Percentiles rank a stretch among this genome's conserved stretches.
These are phyloP conservation scores for Microplitis demolitor DNA, from an alignment of 1,140 invertebrate genomes.

Conservation along the genomic window DNA sequence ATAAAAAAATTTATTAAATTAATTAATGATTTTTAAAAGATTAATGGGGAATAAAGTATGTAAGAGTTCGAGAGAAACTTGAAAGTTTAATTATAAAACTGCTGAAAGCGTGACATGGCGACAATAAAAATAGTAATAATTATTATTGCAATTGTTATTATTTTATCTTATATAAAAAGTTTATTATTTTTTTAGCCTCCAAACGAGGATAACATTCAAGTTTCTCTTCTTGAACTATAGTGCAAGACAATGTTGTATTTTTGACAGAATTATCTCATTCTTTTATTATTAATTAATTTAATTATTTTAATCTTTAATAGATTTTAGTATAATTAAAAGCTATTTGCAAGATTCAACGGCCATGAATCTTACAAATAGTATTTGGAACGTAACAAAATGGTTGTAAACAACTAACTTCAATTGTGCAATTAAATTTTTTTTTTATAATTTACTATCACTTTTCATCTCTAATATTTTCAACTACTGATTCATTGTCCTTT, in stretches of 20 bases:
- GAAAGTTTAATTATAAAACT: conserved; percentile 36
- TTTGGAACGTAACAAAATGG: not conserved
- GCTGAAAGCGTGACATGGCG: conserved; percentile 51
- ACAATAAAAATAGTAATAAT: conserved; percentile 45
- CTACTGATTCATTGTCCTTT: conserved; percentile 2
- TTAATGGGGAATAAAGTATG: not conserved
- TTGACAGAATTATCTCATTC: no score
- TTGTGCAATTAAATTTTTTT: not conserved
- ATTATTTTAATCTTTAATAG: not conserved
- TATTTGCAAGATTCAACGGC: conserved; percentile 39
- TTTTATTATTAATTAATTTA: no score
- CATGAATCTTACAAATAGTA: conserved; percentile 38
- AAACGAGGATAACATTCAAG: not conserved
- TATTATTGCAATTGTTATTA: not conserved
- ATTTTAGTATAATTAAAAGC: not conserved
- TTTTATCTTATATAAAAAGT: not conserved
- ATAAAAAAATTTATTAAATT: no score
- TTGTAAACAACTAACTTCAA: not conserved
- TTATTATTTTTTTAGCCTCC: not conserved
- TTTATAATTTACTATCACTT: not conserved
- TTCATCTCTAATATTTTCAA: not conserved
- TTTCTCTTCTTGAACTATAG: conserved; percentile 7
- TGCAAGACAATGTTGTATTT: not conserved
- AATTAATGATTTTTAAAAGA: not conserved
- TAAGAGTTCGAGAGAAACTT: conserved; percentile 20